Evolutionary conservation across 2,888 invertebrate species (phyloP).

Genomic region (Temnothorax unifasciatus): DNA sequence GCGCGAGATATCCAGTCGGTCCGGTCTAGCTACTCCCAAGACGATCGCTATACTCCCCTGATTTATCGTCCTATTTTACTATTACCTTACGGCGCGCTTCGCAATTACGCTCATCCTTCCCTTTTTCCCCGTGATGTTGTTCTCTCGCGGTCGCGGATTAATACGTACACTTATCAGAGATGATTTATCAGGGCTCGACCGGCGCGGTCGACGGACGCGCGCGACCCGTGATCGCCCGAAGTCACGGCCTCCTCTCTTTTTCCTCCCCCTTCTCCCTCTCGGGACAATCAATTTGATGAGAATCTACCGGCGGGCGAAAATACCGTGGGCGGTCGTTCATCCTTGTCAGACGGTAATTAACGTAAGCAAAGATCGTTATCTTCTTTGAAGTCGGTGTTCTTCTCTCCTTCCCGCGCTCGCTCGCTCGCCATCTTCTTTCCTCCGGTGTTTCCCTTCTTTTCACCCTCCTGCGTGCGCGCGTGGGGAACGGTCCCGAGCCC

Average conservation of each 20-base stretch:
- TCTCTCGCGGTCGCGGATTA: slow-evolving; percentile 53
- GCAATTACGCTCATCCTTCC: slow-evolving; percentile 55
- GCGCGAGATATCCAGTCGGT: slow-evolving; percentile 53
- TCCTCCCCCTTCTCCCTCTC: background rate
- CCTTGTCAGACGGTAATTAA: slow-evolving; percentile 78
- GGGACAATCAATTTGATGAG: slow-evolving; percentile 76
- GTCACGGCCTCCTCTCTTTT: slow-evolving; percentile 61
- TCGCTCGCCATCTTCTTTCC: slow-evolving; percentile 18
- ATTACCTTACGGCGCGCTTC: slow-evolving; percentile 54
- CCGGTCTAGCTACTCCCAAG: slow-evolving; percentile 50
- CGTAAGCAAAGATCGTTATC: slow-evolving; percentile 79
- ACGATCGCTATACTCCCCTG: slow-evolving; percentile 57
- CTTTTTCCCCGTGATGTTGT: slow-evolving; percentile 14
- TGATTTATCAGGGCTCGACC: slow-evolving; percentile 65
- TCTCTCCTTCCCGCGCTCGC: slow-evolving; percentile 47
- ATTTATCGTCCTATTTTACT: slow-evolving; percentile 69
- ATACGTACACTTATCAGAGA: slow-evolving; percentile 67
- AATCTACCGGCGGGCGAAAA: slow-evolving; percentile 70
- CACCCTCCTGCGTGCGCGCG: slow-evolving; percentile 60
- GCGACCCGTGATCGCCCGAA: slow-evolving; percentile 60
- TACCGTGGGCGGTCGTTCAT: slow-evolving; percentile 72
- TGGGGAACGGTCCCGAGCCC: slow-evolving; percentile 44
- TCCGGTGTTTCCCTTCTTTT: slow-evolving; percentile 49
- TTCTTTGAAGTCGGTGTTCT: slow-evolving; percentile 70
- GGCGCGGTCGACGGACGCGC: slow-evolving; percentile 57